Conservation (phyloP, 2,888 invertebrate genomes). For the Notodonta ziczac region DNA sequence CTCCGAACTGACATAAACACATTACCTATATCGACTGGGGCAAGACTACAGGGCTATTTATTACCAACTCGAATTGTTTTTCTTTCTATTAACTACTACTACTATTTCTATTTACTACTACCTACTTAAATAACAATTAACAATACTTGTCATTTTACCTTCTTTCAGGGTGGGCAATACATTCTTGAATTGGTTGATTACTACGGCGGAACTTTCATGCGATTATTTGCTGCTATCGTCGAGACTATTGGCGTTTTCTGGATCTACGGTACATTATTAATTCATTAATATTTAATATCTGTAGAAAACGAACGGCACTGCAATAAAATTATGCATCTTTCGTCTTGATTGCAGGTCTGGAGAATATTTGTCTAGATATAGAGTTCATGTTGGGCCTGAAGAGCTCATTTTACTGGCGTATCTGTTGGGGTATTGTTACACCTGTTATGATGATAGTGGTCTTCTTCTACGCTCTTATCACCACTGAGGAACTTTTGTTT, state of each 20-base stretch:
- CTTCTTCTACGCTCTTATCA: conserved; percentile 88
- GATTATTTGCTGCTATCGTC: conserved; percentile 87
- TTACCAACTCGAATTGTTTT: too few relatives aligned
- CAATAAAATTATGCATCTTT: not conserved
- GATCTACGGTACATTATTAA: conserved; percentile 86
- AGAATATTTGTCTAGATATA: conserved; percentile 84
- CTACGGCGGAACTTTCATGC: conserved; percentile 92
- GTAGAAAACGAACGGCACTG: too few relatives aligned
- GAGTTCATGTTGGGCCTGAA: conserved; percentile 91
- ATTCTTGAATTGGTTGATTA: conserved; percentile 89
- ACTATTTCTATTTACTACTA: too few relatives aligned
- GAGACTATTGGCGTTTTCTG: conserved; percentile 90
- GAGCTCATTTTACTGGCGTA: conserved; percentile 89
- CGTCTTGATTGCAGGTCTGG: conserved; percentile 54
- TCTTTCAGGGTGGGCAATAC: conserved; percentile 89
- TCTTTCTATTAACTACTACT: too few relatives aligned
- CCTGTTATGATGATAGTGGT: conserved; percentile 89
- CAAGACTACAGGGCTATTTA: too few relatives aligned
- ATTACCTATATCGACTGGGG: too few relatives aligned
- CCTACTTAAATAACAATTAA: too few relatives aligned
- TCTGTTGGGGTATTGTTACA: conserved; percentile 91
- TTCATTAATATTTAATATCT: too few relatives aligned
- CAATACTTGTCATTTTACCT: not conserved
- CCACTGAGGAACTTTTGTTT: conserved; percentile 85
- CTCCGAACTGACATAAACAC: too few relatives aligned